Percentiles rank a stretch among this genome's conserved stretches.
These are phyloP conservation scores for Melanerpes formicivorus DNA, from an alignment of 2,113 vertebrate genomes.

Conservation along the genomic window DNA sequence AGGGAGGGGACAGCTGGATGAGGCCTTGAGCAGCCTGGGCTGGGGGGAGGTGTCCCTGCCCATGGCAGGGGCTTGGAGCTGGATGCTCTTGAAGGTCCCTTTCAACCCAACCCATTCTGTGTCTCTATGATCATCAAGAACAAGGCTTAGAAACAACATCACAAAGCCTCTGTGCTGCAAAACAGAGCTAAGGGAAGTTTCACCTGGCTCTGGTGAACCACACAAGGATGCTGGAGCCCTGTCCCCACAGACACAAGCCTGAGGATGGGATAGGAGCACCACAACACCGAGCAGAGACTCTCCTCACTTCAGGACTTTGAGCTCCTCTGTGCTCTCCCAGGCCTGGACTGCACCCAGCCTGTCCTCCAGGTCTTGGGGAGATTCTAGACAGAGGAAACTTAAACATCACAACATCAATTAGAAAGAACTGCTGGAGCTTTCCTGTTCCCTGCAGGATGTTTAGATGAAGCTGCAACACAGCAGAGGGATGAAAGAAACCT, in stretches of 20 bases:
- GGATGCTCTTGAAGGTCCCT: too few species aligned
- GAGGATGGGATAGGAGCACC: not conserved
- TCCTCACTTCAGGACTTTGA: not conserved
- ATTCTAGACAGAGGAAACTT: not conserved
- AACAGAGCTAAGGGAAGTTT: not conserved
- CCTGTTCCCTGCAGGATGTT: not conserved
- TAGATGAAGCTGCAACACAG: not conserved
- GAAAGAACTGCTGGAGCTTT: not conserved
- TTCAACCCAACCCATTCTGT: too few species aligned
- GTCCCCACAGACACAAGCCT: not conserved
- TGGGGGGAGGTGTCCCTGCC: too few species aligned
- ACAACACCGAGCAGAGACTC: not conserved
- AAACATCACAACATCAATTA: not conserved
- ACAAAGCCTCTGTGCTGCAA: not conserved
- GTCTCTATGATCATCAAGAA: not conserved
- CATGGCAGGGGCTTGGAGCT: too few species aligned
- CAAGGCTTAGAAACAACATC: not conserved
- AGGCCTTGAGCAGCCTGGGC: too few species aligned
- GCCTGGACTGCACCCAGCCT: not conserved
- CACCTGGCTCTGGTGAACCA: not conserved
- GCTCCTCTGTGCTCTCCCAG: not conserved
- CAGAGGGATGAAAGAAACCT: not conserved
- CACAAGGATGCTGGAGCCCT: not conserved
- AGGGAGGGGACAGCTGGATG: too few species aligned
- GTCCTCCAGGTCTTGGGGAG: not conserved